These are phyloP conservation scores for Stenichneumon culpator DNA, from an alignment of 2,888 invertebrate species.

Conservation along the genomic window DNA sequence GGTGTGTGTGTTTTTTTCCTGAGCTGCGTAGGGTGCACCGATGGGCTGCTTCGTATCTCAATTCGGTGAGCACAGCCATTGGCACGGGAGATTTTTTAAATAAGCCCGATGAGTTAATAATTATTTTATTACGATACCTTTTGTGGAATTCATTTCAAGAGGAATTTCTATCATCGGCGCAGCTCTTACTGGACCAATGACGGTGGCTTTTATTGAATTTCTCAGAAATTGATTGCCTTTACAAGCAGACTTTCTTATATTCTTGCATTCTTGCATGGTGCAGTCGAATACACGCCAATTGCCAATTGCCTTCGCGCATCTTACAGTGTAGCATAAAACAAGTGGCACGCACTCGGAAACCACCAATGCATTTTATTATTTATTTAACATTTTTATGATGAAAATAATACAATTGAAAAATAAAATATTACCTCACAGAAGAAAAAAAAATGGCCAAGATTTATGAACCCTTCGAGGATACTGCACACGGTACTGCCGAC, in stretches of 20 bases:
- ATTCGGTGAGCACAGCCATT: neutral
- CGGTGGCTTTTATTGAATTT: neutral
- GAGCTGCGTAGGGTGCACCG: neutral
- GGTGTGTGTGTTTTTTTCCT: no score
- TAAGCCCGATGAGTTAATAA: no score
- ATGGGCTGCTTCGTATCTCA: neutral
- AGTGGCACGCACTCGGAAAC: slow-evolving; percentile 5
- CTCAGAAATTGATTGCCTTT: neutral
- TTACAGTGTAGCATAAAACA: slow-evolving; percentile 9
- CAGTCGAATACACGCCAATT: no score
- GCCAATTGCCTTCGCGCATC: neutral
- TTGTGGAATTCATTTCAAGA: neutral
- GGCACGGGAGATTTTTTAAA: neutral
- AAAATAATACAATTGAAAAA: neutral
- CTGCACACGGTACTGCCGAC: no score
- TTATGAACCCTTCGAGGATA: no score
- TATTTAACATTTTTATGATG: slow-evolving; percentile 27
- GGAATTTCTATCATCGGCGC: neutral
- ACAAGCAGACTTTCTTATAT: neutral
- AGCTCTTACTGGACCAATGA: neutral
- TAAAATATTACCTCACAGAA: neutral
- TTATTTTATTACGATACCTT: no score
- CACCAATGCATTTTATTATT: slow-evolving; percentile 31
- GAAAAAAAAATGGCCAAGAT: no score
- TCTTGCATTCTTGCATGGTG: no score